Evolutionary conservation across 2,888 invertebrate species (phyloP), one percentile per base, ranked within the genome.

Genomic region (Pterostichus niger): DNA sequence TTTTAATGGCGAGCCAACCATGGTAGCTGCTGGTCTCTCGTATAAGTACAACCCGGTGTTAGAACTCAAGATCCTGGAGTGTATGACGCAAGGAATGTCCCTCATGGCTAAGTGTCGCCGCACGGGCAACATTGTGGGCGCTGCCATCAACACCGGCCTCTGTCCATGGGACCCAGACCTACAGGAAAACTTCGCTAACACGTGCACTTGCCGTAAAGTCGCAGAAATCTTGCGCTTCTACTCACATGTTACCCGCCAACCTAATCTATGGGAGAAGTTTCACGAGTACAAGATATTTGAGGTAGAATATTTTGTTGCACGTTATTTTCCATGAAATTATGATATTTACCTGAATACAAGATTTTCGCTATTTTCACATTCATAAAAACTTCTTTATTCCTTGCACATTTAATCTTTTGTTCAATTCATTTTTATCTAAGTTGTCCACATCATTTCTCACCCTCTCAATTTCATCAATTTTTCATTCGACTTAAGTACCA

Each of bases 1-100:
- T 87, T 92, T 92, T 90, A 90, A 90, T 0, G 90, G 92, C 0
- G 93, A 93, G 86, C 93, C 93, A 0, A 91, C 90, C 54, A 88
- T 91, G 6, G 86, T 87, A 0, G 88, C 90, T 0, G 87, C 92
- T 0, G 91, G 91, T 88, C 90, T 93, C 87, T 46, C 90, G 87
- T 82, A 89, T 88, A 85, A 90, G 87, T 85, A 86, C 88, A 56
- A 86, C 88, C 84, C 88, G 88, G 84, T 91, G 89, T 91, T 85
- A 85, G 88, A 86, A 2, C 86, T 91, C 90, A 90, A 46, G 89
- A 90, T 81, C 88, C 90, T 40, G 85, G 90, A 68, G 89, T 90
- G 0, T 87, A 89, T 86, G 90, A 90, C 86, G 64, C 87, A 84
- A 85, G 91, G 85, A 81, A 87, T 33, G 87, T 91, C 49, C 89